phyloP scores from a whole-genome alignment of 2,797 vertebrate species.

The Esox masquinongy region DNA sequence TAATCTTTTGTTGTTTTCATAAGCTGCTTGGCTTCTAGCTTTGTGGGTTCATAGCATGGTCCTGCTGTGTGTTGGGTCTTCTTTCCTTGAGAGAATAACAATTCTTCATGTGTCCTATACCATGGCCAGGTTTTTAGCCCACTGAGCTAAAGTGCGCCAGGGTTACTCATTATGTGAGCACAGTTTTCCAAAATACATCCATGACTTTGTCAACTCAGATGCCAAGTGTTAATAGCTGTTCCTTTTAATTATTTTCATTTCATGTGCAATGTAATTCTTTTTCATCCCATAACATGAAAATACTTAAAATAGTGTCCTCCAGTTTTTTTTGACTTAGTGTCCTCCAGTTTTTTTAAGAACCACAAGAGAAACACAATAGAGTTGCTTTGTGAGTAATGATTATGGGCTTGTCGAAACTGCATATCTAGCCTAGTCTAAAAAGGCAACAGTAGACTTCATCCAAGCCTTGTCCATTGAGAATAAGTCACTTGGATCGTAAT shows the following conservation, averaged over 20 bases:
- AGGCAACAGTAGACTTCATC: not conserved
- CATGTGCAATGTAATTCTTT: not conserved
- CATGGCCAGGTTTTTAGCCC: not conserved
- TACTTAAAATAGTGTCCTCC: not conserved
- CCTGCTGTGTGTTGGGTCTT: not conserved
- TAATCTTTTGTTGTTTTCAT: not conserved
- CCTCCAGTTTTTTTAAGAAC: not conserved
- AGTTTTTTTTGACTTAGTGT: not conserved
- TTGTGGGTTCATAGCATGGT: not conserved
- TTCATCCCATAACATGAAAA: not conserved
- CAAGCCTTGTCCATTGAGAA: not conserved
- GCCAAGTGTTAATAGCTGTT: not conserved
- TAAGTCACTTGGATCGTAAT: not conserved
- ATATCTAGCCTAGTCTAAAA: not conserved
- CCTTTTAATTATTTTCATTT: not conserved
- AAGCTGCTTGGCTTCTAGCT: not conserved
- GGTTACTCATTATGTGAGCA: not conserved
- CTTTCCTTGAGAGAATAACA: not conserved
- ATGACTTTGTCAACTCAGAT: not conserved
- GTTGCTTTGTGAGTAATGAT: not conserved
- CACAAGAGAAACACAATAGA: not conserved
- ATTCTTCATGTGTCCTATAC: not conserved
- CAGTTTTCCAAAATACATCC: not conserved
- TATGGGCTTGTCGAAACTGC: not conserved
- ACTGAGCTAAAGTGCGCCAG: not conserved